Evolutionary conservation across 2,797 vertebrate species (phyloP).

Genomic region (Falco berigora): DNA sequence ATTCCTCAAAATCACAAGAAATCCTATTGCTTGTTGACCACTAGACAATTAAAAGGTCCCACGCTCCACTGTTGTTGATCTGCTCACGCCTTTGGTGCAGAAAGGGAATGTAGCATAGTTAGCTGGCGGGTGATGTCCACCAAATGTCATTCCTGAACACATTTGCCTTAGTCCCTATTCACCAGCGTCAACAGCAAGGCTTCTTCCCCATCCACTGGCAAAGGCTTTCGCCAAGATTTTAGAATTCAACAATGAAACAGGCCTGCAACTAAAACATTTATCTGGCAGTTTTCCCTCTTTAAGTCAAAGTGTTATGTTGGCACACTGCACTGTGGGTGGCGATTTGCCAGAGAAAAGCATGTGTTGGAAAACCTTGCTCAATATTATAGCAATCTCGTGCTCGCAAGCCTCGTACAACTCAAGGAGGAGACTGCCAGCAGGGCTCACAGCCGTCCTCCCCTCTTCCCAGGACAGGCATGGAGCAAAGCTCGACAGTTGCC

Average conservation of each 20-base stretch:
- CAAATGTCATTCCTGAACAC: slow-evolving; percentile 21
- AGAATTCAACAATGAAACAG: slow-evolving; percentile 74
- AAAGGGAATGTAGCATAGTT: not conserved
- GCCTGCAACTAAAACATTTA: slow-evolving; percentile 80
- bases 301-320: slow-evolving; percentile 81
- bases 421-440: slow-evolving; percentile 59
- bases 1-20: not conserved
- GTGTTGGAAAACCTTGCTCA: slow-evolving; percentile 77
- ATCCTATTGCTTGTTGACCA: not conserved
- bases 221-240: slow-evolving; percentile 70
- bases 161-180: slow-evolving; percentile 15
- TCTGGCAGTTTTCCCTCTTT: slow-evolving; percentile 82
- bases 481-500: not conserved
- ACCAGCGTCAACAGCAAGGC: slow-evolving; percentile 11
- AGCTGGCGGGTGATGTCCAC: slow-evolving; percentile 9
- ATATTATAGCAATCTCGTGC: slow-evolving; percentile 72
- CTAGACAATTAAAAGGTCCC: not conserved
- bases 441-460: not conserved
- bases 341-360: slow-evolving; percentile 76
- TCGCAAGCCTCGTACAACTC: slow-evolving; percentile 57
- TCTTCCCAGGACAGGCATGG: not conserved
- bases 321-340: slow-evolving; percentile 71
- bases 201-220: slow-evolving; percentile 68
- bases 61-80: not conserved
- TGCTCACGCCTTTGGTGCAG: not conserved